phyloP scores from a whole-genome alignment of 2,888 invertebrate species.

The Bombylius discolor region DNA sequence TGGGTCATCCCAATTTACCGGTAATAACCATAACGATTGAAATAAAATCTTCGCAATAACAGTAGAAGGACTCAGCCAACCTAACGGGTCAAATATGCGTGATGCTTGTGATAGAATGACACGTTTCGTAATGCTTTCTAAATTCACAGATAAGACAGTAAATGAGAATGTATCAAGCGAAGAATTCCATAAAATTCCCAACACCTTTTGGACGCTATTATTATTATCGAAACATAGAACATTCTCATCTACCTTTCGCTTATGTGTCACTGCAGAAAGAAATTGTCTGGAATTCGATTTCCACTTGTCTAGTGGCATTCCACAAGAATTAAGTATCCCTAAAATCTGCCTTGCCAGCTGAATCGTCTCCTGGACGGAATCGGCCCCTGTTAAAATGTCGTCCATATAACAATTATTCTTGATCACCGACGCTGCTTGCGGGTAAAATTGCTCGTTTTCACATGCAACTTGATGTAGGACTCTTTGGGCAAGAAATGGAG shows the following conservation, averaged over 20 bases:
- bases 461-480: not conserved
- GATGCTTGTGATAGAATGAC: constrained; percentile 11
- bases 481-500: constrained; percentile 1
- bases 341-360: not conserved
- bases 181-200: not conserved
- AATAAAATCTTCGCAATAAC: constrained; percentile 15
- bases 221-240: not conserved
- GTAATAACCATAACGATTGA: constrained; percentile 15
- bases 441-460: not conserved
- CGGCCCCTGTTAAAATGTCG: constrained; percentile 3
- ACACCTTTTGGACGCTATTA: not conserved
- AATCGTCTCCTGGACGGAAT: not conserved
- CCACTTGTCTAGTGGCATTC: not conserved
- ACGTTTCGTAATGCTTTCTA: constrained; percentile 13
- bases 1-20: constrained; percentile 15
- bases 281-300: not conserved
- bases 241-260: no score
- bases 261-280: not conserved
- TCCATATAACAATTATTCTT: constrained; percentile 7
- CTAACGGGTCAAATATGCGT: constrained; percentile 16
- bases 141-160: constrained; percentile 7
- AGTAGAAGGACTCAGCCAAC: constrained; percentile 11
- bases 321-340: not conserved
- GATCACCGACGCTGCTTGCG: constrained; percentile 2
- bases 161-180: not conserved